These are phyloP conservation scores for Erynnis tages DNA, from an alignment of 2,888 invertebrate species.

Conservation along the genomic window DNA sequence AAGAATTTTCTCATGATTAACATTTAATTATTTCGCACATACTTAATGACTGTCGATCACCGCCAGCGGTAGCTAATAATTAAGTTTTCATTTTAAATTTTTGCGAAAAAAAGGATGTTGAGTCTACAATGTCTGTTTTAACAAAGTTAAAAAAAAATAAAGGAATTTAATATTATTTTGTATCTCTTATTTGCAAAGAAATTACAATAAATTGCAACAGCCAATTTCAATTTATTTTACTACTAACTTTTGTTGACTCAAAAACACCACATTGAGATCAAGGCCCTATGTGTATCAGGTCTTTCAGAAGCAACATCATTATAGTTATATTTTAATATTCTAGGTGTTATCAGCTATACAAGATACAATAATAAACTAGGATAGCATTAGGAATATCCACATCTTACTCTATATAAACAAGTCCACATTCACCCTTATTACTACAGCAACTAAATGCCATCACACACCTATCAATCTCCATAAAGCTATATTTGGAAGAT, in stretches of 20 bases:
- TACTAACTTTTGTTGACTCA: constrained; percentile 50
- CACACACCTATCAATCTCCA: constrained; percentile 63
- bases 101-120: too few relatives aligned
- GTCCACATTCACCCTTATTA: constrained; percentile 70
- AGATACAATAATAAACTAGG: constrained; percentile 69
- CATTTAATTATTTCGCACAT: constrained; percentile 25
- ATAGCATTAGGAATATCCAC: constrained; percentile 76
- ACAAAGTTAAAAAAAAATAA: neutral
- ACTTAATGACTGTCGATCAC: constrained; percentile 43
- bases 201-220: constrained; percentile 47
- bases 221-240: constrained; percentile 43
- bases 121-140: too few relatives aligned
- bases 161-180: constrained; percentile 17
- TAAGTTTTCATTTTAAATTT: too few relatives aligned
- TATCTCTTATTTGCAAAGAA: constrained; percentile 12
- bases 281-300: constrained; percentile 57
- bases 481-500: constrained; percentile 76
- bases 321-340: constrained; percentile 57
- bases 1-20: constrained; percentile 24
- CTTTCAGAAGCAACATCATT: constrained; percentile 58
- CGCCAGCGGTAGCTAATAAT: constrained; percentile 61
- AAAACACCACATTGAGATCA: constrained; percentile 71
- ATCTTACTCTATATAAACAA: constrained; percentile 80
- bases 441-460: constrained; percentile 73
- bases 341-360: constrained; percentile 73